Evolutionary conservation across 2,888 invertebrate species (phyloP).

Genomic region (Amaurobius ferox): DNA sequence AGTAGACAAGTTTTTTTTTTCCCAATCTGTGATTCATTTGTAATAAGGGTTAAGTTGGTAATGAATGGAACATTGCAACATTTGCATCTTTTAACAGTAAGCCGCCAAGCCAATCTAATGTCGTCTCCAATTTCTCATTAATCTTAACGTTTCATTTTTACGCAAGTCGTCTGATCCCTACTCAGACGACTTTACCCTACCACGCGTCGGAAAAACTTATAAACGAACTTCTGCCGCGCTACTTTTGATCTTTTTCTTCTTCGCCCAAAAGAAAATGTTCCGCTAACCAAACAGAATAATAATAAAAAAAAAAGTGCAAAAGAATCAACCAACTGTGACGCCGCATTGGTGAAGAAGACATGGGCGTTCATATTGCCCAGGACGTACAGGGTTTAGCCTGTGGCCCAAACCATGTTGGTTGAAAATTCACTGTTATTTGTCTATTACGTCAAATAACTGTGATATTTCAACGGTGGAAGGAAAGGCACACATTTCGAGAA

Average conservation of each 20-base stretch:
- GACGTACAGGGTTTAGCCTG: not conserved
- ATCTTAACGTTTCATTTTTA: not conserved
- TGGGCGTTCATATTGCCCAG: slow-evolving; percentile 30
- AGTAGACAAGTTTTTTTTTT: too few species aligned
- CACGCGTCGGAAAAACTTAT: not conserved
- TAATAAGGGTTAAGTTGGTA: too few species aligned
- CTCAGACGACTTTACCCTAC: not conserved
- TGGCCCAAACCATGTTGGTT: not conserved
- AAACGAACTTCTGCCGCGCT: not conserved
- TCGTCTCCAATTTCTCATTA: not conserved
- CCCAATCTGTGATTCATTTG: too few species aligned
- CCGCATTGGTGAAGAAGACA: slow-evolving; percentile 11
- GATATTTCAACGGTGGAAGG: too few species aligned
- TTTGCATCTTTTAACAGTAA: too few species aligned
- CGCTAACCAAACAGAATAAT: slow-evolving; percentile 37
- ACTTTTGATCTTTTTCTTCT: not conserved
- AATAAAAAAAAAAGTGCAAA: slow-evolving; percentile 53
- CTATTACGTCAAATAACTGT: too few species aligned
- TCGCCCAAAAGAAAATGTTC: slow-evolving; percentile 19
- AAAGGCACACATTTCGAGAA: too few species aligned
- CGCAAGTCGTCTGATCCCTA: not conserved
- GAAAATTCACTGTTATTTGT: not conserved
- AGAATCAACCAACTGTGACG: slow-evolving; percentile 40
- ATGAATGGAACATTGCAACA: too few species aligned
- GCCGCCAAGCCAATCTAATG: not conserved